These are phyloP conservation scores for Macrotrachela quadricornifera DNA, from an alignment of 1,140 invertebrate genomes.

Conservation along the genomic window DNA sequence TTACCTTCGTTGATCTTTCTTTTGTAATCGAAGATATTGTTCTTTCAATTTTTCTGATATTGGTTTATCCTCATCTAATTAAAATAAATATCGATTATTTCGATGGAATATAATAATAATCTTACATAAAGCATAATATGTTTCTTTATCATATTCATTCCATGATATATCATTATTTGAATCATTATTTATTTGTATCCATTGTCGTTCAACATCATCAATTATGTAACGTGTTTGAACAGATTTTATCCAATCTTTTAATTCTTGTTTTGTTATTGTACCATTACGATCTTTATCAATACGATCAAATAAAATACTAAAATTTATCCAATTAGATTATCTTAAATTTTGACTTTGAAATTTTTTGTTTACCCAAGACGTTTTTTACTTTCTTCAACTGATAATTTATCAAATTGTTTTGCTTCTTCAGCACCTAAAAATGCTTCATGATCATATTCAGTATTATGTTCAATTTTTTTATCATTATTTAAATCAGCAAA, in stretches of 20 bases:
- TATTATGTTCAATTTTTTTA: conserved; percentile 45
- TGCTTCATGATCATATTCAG: conserved; percentile 85
- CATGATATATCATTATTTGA: conserved; percentile 46
- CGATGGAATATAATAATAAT: neutral
- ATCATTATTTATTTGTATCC: conserved; percentile 30
- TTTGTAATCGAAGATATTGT: neutral
- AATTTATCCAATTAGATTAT: neutral
- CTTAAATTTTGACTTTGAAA: neutral
- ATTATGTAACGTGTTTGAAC: conserved; percentile 72
- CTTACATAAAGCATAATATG: conserved; percentile 58
- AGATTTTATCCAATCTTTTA: conserved; percentile 84
- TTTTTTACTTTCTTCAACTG: conserved; percentile 77
- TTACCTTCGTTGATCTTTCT: conserved; percentile 10
- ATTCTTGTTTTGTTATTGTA: conserved; percentile 57
- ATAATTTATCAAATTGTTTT: conserved; percentile 72
- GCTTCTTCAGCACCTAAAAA: conserved; percentile 78
- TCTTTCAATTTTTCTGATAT: too few relatives aligned
- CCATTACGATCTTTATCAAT: conserved; percentile 73
- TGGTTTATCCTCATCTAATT: too few relatives aligned
- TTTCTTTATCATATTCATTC: conserved; percentile 50
- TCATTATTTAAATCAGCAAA: conserved; percentile 5
- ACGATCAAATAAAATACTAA: conserved; percentile 39
- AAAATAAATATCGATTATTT: too few relatives aligned
- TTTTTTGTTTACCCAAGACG: conserved; percentile 50
- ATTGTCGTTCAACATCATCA: conserved; percentile 72